A percentile compares a stretch with the other conserved stretches of the same genome.
These are phyloP conservation scores for Gobio occitaniae DNA, from an alignment of 2,797 vertebrate species.

Conservation along the genomic window DNA sequence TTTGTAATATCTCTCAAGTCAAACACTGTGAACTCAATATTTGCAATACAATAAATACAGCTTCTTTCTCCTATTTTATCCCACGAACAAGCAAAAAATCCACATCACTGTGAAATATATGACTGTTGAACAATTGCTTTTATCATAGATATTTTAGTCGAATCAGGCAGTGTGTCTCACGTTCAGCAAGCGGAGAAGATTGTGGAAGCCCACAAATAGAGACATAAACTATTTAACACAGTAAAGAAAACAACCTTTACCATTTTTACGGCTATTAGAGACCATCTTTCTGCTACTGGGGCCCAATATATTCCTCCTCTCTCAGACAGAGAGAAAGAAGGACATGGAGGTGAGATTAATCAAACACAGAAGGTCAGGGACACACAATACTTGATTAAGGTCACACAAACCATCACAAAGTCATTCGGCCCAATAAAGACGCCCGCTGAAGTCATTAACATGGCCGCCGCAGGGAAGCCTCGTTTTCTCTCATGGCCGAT, in stretches of 20 bases:
- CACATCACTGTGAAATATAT: background rate
- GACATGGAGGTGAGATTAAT: slow-evolving; percentile 41
- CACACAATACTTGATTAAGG: slow-evolving; percentile 49
- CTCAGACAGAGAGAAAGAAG: slow-evolving; percentile 19
- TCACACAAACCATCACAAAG: slow-evolving; percentile 29
- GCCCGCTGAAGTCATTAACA: slow-evolving; percentile 37
- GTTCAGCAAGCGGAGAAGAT: background rate
- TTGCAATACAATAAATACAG: background rate
- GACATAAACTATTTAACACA: slow-evolving; percentile 19
- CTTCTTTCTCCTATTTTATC: background rate
- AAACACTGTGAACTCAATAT: background rate
- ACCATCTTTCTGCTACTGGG: background rate
- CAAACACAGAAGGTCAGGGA: slow-evolving; percentile 51
- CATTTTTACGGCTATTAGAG: slow-evolving; percentile 24
- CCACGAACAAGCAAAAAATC: background rate
- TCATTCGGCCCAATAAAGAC: slow-evolving; percentile 13
- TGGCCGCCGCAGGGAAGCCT: slow-evolving; percentile 8
- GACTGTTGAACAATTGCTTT: background rate
- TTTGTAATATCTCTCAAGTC: too few species aligned
- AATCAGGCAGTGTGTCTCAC: background rate
- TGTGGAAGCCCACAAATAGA: background rate
- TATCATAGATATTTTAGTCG: background rate
- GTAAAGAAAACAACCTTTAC: slow-evolving; percentile 20
- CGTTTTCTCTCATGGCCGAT: background rate
- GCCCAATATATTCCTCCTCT: slow-evolving; percentile 25